A percentile compares a stretch with the other conserved stretches of the same genome.
Evolutionary conservation across 2,113 vertebrate species (phyloP).

Genomic region (Dromaius novaehollandiae): DNA sequence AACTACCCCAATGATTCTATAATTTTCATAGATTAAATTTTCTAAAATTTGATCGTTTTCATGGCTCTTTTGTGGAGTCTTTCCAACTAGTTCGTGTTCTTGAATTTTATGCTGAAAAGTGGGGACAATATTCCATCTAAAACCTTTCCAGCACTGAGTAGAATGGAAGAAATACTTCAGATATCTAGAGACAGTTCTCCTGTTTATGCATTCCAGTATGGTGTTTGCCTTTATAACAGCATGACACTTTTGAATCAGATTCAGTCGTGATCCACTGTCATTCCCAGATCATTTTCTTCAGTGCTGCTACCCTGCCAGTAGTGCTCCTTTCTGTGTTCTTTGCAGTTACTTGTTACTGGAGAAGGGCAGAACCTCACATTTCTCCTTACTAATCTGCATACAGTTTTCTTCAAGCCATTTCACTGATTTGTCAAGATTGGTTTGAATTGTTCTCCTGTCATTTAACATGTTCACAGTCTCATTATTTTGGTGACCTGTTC

Average conservation of each 20-base stretch:
- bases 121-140: background rate
- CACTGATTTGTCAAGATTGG: background rate
- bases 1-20: background rate
- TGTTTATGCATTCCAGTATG: background rate
- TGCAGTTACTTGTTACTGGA: background rate
- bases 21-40: background rate
- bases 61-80: background rate
- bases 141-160: background rate
- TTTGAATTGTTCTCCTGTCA: background rate
- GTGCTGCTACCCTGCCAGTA: background rate
- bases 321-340: background rate
- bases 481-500: background rate
- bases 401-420: background rate
- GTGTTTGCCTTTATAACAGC: background rate
- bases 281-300: background rate
- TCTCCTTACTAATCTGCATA: background rate
- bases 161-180: background rate
- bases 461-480: background rate
- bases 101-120: background rate
- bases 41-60: background rate
- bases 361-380: background rate
- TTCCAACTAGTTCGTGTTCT: background rate
- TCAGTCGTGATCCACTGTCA: background rate
- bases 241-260: background rate
- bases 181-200: background rate